phyloP scores from a whole-genome alignment of 2,888 invertebrate species.

The Scaptomyza flava region DNA sequence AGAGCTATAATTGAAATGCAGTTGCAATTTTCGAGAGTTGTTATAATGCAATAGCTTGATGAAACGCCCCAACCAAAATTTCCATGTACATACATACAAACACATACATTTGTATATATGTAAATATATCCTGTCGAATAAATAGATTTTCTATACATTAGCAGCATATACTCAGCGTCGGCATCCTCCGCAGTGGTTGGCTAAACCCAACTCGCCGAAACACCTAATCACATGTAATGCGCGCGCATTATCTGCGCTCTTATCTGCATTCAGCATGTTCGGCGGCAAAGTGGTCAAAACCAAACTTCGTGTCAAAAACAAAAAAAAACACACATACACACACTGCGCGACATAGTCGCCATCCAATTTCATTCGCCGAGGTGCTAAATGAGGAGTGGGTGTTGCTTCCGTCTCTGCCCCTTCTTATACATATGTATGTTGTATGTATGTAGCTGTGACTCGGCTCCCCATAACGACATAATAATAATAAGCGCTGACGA shows the following conservation, averaged over 20 bases:
- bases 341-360: conserved; percentile 40
- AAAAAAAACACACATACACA: conserved; percentile 45
- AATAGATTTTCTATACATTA: conserved; percentile 14
- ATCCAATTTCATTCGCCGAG: conserved; percentile 71
- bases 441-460: not conserved
- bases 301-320: conserved; percentile 36
- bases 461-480: conserved; percentile 51
- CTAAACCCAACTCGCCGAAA: conserved; percentile 79
- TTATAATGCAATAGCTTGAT: conserved; percentile 24
- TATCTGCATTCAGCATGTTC: conserved; percentile 62
- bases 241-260: conserved; percentile 85
- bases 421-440: not conserved
- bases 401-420: conserved; percentile 36
- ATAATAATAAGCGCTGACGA: conserved; percentile 68
- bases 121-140: conserved; percentile 10
- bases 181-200: conserved; percentile 79
- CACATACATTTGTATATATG: conserved; percentile 2
- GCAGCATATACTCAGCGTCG: conserved; percentile 44
- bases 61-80: conserved; percentile 37
- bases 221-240: conserved; percentile 85
- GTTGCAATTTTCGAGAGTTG: conserved; percentile 15
- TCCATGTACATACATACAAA: conserved; percentile 1
- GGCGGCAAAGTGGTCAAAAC: conserved; percentile 49
- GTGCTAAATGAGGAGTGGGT: conserved; percentile 77
- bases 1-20: conserved; percentile 5